A percentile compares a stretch with the other conserved stretches of the same genome.
Conservation (phyloP, 2,888 invertebrate genomes). For the Sphinx pinastri region DNA sequence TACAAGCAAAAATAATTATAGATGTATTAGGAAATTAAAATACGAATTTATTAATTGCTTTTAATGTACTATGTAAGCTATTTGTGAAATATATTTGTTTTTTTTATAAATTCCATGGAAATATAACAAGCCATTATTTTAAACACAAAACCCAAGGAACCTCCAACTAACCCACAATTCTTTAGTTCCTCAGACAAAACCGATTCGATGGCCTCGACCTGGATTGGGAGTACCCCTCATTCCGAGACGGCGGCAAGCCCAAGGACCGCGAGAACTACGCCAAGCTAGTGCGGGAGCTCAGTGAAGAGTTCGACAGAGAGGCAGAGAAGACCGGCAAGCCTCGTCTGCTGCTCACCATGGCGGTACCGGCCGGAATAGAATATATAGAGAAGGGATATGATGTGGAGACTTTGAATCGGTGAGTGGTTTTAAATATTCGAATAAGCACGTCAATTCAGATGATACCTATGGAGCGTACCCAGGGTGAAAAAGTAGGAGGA, state of each 20-base stretch:
- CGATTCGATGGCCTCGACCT: conserved; percentile 97
- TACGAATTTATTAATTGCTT: too few relatives aligned
- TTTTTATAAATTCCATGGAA: too few relatives aligned
- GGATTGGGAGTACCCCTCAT: conserved; percentile 96
- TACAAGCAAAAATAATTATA: too few relatives aligned
- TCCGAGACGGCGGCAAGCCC: conserved; percentile 91
- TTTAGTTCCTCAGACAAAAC: conserved; percentile 91
- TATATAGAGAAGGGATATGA: conserved; percentile 97
- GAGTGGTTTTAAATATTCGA: conserved; percentile 49
- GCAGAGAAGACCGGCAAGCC: conserved; percentile 92
- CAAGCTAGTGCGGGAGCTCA: conserved; percentile 92
- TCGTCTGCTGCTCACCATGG: conserved; percentile 93
- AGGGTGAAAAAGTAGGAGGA: too few relatives aligned
- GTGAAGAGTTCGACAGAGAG: conserved; percentile 95
- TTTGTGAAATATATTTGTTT: too few relatives aligned
- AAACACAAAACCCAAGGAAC: too few relatives aligned
- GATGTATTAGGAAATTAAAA: too few relatives aligned
- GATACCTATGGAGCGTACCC: too few relatives aligned
- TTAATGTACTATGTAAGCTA: too few relatives aligned
- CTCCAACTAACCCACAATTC: neutral
- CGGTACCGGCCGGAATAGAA: conserved; percentile 96
- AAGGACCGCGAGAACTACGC: conserved; percentile 95
- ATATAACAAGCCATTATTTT: too few relatives aligned
- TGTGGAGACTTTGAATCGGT: conserved; percentile 92
- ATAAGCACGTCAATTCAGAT: too few relatives aligned